Evolutionary conservation across 92 coral and sea anemone genomes (phyloP), one percentile per base, ranked within the genome.

Genomic region (Parazoanthus swiftii): DNA sequence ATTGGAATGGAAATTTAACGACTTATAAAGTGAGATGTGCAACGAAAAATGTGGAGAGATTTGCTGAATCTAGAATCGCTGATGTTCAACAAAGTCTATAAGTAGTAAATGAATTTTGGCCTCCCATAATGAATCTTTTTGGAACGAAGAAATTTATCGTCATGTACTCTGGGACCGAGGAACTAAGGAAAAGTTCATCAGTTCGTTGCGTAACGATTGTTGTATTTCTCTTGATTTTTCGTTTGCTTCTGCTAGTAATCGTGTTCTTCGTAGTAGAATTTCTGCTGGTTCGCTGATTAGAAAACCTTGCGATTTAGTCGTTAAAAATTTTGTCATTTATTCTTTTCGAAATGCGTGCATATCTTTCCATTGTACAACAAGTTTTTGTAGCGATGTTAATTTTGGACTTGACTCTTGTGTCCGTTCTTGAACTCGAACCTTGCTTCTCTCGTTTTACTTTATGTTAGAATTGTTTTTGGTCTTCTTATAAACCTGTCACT

Each of bases 91-190:
- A 86, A 25, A 86, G 75, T 75, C 33, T 86, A 76, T 83, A 75
- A 86, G 29, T 86, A 86, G 83, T 86, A 75, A 75, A 75, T 74
- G 89, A 86, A 86, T 46, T 29, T 29, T 29, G 33, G 33, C 33
- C 33, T 29, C 33, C 33, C 33, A 29, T 29, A 29, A 29, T 29
- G 33, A 29, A 29, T 29, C 89, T 86, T 86, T 86, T 86, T 75
- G 20, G 18, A 86, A 37, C 89, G 89, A 86, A 86, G 84, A 86
- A 76, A 86, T 86, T 86, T 86, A 86, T 26, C 18, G 15, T 76
- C 89, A 76, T 86, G 89, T 86, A 70, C 89, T 43, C n/a, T 86
- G 89, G 89, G 89, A 76, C 84, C 89, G 89, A 58, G 39, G 76
- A 86, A 9, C 50, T 21, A 23, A 8, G n/a, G 43, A 86, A 86